Evolutionary conservation across 2,888 invertebrate species (phyloP).

Genomic region (Himalopsyche tibetana): DNA sequence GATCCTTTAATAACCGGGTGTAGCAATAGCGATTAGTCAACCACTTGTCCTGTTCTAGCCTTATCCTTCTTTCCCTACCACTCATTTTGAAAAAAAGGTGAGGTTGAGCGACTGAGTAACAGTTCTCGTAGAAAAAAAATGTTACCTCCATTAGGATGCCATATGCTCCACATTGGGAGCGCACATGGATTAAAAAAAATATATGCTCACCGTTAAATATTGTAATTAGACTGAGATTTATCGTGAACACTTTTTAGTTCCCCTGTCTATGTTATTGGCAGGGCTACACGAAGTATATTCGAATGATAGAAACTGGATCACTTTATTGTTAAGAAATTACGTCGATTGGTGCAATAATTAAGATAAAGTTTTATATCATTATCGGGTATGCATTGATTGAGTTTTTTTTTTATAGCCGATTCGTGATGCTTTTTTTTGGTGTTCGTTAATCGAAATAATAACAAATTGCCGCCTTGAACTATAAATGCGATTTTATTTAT

Average conservation of each 20-base stretch:
- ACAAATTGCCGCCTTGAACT: conserved; percentile 6
- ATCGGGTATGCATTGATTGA: background rate
- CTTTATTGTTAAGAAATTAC: conserved; percentile 26
- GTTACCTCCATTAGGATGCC: no score
- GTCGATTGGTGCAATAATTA: conserved; percentile 31
- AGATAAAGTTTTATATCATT: conserved; percentile 21
- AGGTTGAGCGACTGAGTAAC: no score
- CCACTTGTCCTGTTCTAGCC: no score
- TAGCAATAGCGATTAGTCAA: no score
- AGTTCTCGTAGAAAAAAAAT: no score
- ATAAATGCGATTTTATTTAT: background rate
- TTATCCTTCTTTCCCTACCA: no score
- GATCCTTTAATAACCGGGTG: no score
- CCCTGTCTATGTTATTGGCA: no score
- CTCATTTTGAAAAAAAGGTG: no score
- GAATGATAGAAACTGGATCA: conserved; percentile 1
- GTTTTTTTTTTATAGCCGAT: background rate
- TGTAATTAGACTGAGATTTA: no score
- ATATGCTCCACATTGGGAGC: background rate
- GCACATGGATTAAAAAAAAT: background rate
- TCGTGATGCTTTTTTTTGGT: conserved; percentile 1
- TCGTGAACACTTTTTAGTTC: no score
- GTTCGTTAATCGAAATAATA: background rate
- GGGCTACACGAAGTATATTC: background rate
- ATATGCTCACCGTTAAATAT: no score